A percentile compares a stretch with the other conserved stretches of the same genome.
Conservation (phyloP, 2,797 vertebrate species). For the Microctenopoma lineatum region DNA sequence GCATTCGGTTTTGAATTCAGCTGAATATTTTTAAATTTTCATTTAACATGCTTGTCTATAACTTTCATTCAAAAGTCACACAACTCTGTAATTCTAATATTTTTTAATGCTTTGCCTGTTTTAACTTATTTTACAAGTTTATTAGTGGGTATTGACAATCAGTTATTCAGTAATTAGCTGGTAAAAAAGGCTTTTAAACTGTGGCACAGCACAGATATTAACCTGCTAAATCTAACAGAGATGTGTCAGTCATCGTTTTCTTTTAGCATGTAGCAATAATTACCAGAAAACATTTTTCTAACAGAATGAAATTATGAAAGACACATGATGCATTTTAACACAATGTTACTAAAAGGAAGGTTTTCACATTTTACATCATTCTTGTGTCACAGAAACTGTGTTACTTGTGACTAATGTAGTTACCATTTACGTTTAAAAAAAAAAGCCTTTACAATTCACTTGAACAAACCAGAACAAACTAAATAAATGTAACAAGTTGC, state of each 20-base stretch:
- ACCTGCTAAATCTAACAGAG: not conserved
- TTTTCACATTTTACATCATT: conserved; percentile 1
- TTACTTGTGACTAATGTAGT: conserved; percentile 20
- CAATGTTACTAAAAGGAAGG: conserved; percentile 2
- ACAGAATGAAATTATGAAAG: conserved; percentile 16
- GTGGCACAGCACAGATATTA: not conserved
- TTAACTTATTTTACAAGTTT: no score
- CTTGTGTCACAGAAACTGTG: not conserved
- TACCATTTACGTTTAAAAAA: conserved; percentile 16
- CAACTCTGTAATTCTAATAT: no score
- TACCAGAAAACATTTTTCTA: not conserved
- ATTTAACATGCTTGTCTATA: no score
- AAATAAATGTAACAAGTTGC: conserved; percentile 15
- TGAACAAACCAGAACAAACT: conserved; percentile 31
- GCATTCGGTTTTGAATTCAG: no score
- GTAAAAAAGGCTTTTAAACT: no score
- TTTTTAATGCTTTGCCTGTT: no score
- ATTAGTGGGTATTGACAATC: no score
- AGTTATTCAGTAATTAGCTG: not conserved
- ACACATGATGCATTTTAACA: not conserved
- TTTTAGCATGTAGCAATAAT: not conserved
- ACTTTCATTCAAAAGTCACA: no score
- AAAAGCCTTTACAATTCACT: conserved; percentile 32
- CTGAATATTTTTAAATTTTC: no score
- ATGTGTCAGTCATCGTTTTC: not conserved